phyloP scores from a whole-genome alignment of 2,797 vertebrate genomes.

The Tapirus indicus region DNA sequence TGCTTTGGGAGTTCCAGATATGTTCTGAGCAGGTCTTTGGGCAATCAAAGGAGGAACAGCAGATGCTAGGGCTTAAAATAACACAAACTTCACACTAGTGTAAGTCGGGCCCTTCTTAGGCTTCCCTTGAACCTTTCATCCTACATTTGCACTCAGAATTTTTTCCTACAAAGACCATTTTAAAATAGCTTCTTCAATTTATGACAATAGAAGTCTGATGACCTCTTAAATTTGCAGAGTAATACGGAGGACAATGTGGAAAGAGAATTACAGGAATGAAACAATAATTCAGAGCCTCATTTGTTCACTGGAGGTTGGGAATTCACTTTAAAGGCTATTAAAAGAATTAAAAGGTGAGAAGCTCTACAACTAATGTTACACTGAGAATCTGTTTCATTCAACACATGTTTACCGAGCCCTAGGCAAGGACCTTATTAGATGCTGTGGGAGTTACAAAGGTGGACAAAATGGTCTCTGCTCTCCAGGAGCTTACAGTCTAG shows the following conservation, averaged over 20 bases:
- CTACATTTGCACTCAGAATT: background rate
- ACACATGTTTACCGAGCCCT: background rate
- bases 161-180: slow-evolving; percentile 35
- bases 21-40: slow-evolving; percentile 25
- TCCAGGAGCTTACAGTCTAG: background rate
- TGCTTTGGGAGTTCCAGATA: background rate
- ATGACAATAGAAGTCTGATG: background rate
- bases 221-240: slow-evolving; percentile 6
- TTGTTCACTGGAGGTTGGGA: background rate
- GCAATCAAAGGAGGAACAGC: background rate
- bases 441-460: background rate
- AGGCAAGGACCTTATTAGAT: background rate
- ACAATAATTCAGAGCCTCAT: background rate
- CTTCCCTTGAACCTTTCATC: slow-evolving; percentile 16
- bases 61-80: slow-evolving; percentile 46
- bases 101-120: background rate
- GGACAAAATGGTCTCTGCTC: background rate
- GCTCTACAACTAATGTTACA: background rate
- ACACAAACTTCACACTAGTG: background rate
- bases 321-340: background rate
- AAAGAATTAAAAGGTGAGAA: slow-evolving; percentile 24
- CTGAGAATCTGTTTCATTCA: background rate
- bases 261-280: background rate
- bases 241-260: background rate
- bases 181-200: slow-evolving; percentile 1